These are phyloP conservation scores for Daubentonia madagascariensis DNA, from an alignment of 2,113 vertebrate genomes.

Conservation along the genomic window DNA sequence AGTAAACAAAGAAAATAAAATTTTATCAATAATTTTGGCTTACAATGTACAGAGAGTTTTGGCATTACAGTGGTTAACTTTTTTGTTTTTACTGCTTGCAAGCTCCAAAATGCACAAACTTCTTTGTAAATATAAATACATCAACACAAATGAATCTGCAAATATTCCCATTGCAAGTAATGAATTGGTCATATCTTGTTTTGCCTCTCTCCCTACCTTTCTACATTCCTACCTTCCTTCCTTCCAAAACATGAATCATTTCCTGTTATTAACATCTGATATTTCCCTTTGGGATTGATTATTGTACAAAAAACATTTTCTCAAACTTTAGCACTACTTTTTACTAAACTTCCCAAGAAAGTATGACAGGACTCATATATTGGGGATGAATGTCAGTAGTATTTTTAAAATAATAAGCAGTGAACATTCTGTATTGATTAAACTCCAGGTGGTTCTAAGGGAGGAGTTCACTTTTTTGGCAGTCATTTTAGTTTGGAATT, in stretches of 20 bases:
- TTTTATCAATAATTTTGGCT: neutral
- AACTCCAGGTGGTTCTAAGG: neutral
- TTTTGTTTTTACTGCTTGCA: neutral
- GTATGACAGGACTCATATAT: neutral
- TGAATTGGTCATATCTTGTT: neutral
- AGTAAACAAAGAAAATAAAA: neutral
- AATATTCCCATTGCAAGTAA: neutral
- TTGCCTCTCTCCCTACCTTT: fast-evolving
- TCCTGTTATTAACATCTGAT: neutral
- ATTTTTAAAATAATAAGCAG: neutral
- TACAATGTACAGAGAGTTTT: neutral
- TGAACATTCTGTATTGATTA: neutral
- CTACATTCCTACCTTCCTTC: neutral
- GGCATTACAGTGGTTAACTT: neutral
- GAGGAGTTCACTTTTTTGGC: neutral
- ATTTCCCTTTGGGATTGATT: neutral
- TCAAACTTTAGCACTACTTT: neutral
- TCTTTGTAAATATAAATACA: neutral
- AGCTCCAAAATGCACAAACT: neutral
- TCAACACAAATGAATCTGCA: neutral
- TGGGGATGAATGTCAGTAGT: neutral
- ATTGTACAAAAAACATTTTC: neutral
- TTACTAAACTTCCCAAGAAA: neutral
- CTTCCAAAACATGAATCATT: neutral
- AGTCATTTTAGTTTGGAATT: neutral